Evolutionary conservation across 2,113 vertebrate genomes (phyloP), one percentile per base, ranked within the genome.

Genomic region (Oxygymnocypris stewartii): DNA sequence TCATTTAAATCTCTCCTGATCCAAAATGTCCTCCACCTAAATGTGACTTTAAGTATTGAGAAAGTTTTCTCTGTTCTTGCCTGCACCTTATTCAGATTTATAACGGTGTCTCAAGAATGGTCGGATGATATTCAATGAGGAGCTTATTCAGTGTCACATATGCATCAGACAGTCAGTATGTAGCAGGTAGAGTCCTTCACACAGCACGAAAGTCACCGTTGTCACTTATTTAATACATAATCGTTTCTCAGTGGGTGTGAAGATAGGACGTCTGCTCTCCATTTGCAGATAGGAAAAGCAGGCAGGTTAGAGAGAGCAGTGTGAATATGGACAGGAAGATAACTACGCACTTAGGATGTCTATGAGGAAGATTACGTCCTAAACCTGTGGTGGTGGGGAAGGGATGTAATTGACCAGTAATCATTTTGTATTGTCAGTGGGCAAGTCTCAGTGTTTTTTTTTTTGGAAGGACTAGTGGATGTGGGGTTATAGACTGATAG

Each of bases 401-500:
- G 85, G 77, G 84, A 93, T 91, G 92, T 93, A 93, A 93, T 94
- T 93, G 94, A 91, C 93, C 92, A 93, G 90, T 91, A 93, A 93
- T 87, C 93, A 90, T 92, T 87, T 67, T 89, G 90, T 86, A 28
- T 90, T 92, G 92, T 91, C 82, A 84, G 85, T 90, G 51, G 51
- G 65, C 85, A 85, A 92, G 90, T 91, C 91, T 88, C 65, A 3
- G 89, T 8, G 20, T 57, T 23, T 20, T 23, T 59, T 61, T 74
- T 74, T 74, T 11, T 80, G 87, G 91, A 89, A 91, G 84, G 92
- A 77, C 87, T 49, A 77, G 37, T 90, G 91, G 90, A 91, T 83
- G 82, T 89, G 92, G 89, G 91, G 92, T 91, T 90, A 87, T 93
- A 95, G 95, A 87, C 81, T 91, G 95, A 61, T 61, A 61, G 57